phyloP scores from a whole-genome alignment of 2,888 invertebrate genomes.

The Eudemis profundana region DNA sequence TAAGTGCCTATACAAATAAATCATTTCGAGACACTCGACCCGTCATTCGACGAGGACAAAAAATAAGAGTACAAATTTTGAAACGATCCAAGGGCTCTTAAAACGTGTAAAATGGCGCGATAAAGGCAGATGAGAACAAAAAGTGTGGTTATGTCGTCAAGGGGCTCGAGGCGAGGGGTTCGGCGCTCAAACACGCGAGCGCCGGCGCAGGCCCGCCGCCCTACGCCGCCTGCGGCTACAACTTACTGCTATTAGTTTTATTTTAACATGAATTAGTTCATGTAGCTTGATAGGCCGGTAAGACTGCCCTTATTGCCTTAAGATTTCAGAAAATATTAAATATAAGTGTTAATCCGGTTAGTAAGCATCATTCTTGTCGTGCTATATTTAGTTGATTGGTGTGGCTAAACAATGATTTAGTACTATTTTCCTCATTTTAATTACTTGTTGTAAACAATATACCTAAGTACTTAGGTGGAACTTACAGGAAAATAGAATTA shows the following conservation, averaged over 20 bases:
- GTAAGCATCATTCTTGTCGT: neutral
- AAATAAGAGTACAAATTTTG: constrained; percentile 73
- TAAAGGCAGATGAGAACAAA: constrained; percentile 53
- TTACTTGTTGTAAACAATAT: constrained; percentile 56
- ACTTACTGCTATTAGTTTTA: neutral
- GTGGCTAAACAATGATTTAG: neutral
- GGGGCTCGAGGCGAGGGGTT: constrained; percentile 26
- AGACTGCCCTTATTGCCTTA: too few species aligned
- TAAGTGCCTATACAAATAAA: constrained; percentile 77
- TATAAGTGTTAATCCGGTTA: too few species aligned
- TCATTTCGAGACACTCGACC: constrained; percentile 76
- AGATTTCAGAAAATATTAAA: too few species aligned
- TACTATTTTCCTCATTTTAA: constrained; percentile 59
- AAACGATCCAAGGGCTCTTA: constrained; percentile 68
- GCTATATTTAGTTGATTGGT: neutral
- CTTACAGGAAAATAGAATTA: constrained; percentile 56
- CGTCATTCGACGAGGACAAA: constrained; percentile 72
- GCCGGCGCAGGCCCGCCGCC: constrained; percentile 54
- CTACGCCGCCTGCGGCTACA: constrained; percentile 35
- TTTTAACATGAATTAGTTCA: too few species aligned
- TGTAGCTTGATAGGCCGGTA: too few species aligned
- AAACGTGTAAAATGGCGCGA: constrained; percentile 74
- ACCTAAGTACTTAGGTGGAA: constrained; percentile 43
- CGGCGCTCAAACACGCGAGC: constrained; percentile 42
- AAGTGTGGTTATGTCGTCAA: constrained; percentile 42